Conservation (phyloP, 2,888 invertebrate genomes). For the Choristoneura rosaceana region DNA sequence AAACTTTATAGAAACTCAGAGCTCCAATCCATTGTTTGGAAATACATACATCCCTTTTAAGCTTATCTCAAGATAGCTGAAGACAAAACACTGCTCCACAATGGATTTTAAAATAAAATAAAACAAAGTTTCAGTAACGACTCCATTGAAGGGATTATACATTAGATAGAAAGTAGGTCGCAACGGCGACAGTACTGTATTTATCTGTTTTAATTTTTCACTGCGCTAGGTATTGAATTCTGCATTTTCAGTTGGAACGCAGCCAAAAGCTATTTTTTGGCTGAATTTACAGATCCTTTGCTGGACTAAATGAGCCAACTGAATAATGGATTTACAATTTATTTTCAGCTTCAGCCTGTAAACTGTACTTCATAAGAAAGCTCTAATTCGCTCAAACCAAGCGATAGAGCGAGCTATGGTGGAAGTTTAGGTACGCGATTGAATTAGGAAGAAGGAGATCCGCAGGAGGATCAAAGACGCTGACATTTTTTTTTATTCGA, state of each 20-base stretch:
- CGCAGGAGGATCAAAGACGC: too few relatives aligned
- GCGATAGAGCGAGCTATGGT: too few relatives aligned
- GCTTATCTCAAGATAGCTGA: not conserved
- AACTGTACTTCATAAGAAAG: too few relatives aligned
- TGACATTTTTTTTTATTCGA: too few relatives aligned
- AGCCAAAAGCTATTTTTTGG: conserved; percentile 36
- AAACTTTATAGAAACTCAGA: not conserved
- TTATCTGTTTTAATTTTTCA: conserved; percentile 43
- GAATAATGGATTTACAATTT: conserved; percentile 31
- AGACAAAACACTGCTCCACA: not conserved
- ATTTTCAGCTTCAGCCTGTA: conserved; percentile 4
- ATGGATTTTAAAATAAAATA: not conserved
- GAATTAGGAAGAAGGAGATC: too few relatives aligned
- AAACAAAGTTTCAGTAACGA: not conserved
- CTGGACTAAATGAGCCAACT: conserved; percentile 32
- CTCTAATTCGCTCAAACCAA: too few relatives aligned
- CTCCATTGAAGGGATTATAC: conserved; percentile 9
- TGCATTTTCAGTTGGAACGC: conserved; percentile 39
- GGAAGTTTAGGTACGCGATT: too few relatives aligned
- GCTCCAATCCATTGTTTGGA: not conserved
- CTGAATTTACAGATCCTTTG: conserved; percentile 36
- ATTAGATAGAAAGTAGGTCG: conserved; percentile 19
- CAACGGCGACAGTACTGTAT: conserved; percentile 30
- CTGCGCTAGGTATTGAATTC: conserved; percentile 41
- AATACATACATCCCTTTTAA: not conserved